Conservation (phyloP, 2,888 invertebrate genomes). For the Scaptomyza tumidula region DNA sequence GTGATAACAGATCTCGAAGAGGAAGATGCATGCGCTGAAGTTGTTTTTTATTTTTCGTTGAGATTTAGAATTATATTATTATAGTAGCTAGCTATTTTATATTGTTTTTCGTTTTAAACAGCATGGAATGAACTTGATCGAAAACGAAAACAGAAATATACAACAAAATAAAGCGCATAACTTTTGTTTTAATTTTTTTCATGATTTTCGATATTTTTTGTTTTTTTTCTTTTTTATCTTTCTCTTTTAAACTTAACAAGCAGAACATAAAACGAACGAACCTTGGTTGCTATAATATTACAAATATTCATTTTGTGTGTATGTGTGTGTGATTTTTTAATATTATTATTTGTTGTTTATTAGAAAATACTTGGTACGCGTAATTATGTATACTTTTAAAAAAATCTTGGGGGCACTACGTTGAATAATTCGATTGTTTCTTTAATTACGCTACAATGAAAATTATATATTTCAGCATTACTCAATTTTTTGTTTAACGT, state of each 20-base stretch:
- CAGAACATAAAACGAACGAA: conserved; percentile 57
- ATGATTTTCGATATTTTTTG: conserved; percentile 24
- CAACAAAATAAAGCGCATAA: conserved; percentile 49
- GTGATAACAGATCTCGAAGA: conserved; percentile 31
- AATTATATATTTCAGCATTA: conserved; percentile 54
- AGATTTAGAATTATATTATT: conserved; percentile 54
- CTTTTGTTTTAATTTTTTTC: conserved; percentile 31
- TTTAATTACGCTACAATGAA: conserved; percentile 67
- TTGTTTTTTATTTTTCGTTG: conserved; percentile 19
- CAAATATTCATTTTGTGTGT: conserved; percentile 43
- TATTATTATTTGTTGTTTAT: conserved; percentile 47
- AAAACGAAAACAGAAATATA: conserved; percentile 55
- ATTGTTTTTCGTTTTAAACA: conserved; percentile 56
- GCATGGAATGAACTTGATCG: conserved; percentile 73
- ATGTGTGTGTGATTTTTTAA: conserved; percentile 18
- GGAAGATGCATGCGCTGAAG: conserved; percentile 17
- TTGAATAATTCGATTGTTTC: conserved; percentile 58
- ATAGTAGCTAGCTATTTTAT: conserved; percentile 45
- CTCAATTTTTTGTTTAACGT: conserved; percentile 40
- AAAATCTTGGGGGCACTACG: conserved; percentile 50
- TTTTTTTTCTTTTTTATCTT: conserved; percentile 23
- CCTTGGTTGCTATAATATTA: conserved; percentile 12
- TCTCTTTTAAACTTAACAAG: conserved; percentile 68
- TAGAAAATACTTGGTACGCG: conserved; percentile 73
- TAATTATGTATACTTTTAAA: conserved; percentile 53